Conservation (phyloP, 92 coral and sea anemone genomes). For the Bergia sp. region DNA sequence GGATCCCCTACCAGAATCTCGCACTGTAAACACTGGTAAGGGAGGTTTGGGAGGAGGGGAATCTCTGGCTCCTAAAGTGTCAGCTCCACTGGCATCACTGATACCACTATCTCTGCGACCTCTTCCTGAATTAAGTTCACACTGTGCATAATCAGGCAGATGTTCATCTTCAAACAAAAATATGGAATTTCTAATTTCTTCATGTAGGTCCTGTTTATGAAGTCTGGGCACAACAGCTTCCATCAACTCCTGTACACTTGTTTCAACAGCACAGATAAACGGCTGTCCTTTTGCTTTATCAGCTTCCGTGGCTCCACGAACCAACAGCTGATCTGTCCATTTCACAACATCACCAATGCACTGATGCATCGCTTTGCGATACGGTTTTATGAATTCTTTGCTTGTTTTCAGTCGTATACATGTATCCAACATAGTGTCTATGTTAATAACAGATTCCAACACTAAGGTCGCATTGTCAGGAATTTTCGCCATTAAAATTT, state of each 20-base stretch:
- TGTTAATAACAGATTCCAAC: constrained; percentile 90
- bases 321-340: constrained; percentile 92
- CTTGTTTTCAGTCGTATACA: constrained; percentile 83
- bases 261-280: constrained; percentile 68
- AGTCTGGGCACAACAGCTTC: constrained; percentile 85
- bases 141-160: constrained; percentile 68
- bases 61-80: constrained; percentile 59
- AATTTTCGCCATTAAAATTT: constrained; percentile 90
- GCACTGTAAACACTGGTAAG: constrained; percentile 56
- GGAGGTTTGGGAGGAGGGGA: constrained; percentile 73
- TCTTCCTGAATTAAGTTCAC: constrained; percentile 48
- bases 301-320: constrained; percentile 82
- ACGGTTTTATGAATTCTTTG: constrained; percentile 70
- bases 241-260: constrained; percentile 81
- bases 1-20: constrained; percentile 89
- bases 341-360: constrained; percentile 80
- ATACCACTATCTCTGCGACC: constrained; percentile 96
- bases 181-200: constrained; percentile 93
- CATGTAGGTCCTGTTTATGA: constrained; percentile 82
- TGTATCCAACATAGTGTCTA: constrained; percentile 87
- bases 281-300: constrained; percentile 86
- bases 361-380: constrained; percentile 85
- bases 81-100: constrained; percentile 89
- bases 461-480: constrained; percentile 93
- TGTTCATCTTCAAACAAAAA: constrained; percentile 89